Conservation (phyloP, 1,140 invertebrate genomes). For the Platyscapa corneri region DNA sequence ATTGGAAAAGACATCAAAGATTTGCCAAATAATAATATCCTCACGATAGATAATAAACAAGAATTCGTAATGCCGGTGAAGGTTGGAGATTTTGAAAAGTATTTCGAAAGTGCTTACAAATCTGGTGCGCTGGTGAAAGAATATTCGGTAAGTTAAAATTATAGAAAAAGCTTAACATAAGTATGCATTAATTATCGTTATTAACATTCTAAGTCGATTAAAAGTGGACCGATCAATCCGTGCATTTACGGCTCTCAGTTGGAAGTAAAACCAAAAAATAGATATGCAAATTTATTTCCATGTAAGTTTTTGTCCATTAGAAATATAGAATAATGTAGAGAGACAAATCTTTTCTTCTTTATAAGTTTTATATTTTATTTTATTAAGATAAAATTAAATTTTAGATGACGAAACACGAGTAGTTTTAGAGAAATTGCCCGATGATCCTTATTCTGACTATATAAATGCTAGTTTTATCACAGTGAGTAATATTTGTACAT, state of each 20-base stretch:
- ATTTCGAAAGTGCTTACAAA: slow-evolving; percentile 57
- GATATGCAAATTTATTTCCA: slow-evolving; percentile 84
- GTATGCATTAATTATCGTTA: not conserved
- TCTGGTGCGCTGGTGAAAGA: slow-evolving; percentile 57
- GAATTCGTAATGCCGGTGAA: slow-evolving; percentile 47
- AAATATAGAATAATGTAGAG: not conserved
- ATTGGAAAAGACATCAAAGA: slow-evolving; percentile 7
- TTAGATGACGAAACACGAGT: slow-evolving; percentile 82
- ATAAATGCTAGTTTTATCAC: slow-evolving; percentile 97
- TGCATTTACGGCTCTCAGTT: slow-evolving; percentile 59
- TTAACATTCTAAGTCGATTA: slow-evolving; percentile 52
- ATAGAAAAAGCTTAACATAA: not conserved
- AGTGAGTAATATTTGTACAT: slow-evolving; percentile 69
- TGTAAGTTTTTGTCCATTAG: slow-evolving; percentile 70
- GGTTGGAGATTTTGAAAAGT: slow-evolving; percentile 60
- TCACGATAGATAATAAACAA: slow-evolving; percentile 19
- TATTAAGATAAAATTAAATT: not conserved
- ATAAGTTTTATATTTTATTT: not conserved
- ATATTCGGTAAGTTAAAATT: slow-evolving; percentile 55
- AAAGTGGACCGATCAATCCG: slow-evolving; percentile 59
- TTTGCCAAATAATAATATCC: not conserved
- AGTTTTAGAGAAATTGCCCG: slow-evolving; percentile 77
- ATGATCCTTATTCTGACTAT: slow-evolving; percentile 85
- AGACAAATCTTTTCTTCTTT: not conserved
- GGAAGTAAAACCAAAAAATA: slow-evolving; percentile 83